Conservation (phyloP, 2,113 vertebrate genomes). For the Corythoichthys intestinalis region DNA sequence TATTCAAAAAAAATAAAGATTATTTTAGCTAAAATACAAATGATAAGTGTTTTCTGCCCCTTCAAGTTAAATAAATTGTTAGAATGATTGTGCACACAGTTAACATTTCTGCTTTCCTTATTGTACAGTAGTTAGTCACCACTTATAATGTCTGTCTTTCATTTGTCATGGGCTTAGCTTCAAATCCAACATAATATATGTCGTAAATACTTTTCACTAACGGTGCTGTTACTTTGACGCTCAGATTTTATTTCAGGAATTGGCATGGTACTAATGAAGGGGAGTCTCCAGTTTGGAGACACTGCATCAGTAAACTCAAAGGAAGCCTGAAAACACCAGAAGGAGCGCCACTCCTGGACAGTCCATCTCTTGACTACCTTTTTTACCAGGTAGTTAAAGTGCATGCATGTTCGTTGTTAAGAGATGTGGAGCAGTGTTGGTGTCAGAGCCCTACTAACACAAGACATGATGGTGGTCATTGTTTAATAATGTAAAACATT, state of each 20-base stretch:
- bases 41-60: too few species aligned
- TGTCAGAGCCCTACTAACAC: neutral
- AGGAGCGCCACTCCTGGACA: conserved; percentile 86
- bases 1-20: too few species aligned
- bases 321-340: conserved; percentile 69
- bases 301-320: conserved; percentile 83
- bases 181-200: too few species aligned
- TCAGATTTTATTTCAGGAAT: conserved; percentile 93
- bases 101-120: too few species aligned
- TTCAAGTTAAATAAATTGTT: too few species aligned
- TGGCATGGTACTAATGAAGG: conserved; percentile 93
- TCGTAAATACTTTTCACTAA: neutral
- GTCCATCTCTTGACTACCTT: conserved; percentile 85
- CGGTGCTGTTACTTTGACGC: neutral
- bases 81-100: too few species aligned
- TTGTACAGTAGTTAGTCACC: too few species aligned
- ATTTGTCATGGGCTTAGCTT: too few species aligned
- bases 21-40: too few species aligned
- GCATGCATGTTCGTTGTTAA: neutral
- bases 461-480: neutral
- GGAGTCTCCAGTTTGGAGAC: conserved; percentile 87
- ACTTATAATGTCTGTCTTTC: too few species aligned
- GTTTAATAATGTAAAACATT: too few species aligned
- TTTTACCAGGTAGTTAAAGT: conserved; percentile 80
- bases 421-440: neutral